These are phyloP conservation scores for Glareola pratincola DNA, from an alignment of 2,113 vertebrate genomes.

Conservation along the genomic window DNA sequence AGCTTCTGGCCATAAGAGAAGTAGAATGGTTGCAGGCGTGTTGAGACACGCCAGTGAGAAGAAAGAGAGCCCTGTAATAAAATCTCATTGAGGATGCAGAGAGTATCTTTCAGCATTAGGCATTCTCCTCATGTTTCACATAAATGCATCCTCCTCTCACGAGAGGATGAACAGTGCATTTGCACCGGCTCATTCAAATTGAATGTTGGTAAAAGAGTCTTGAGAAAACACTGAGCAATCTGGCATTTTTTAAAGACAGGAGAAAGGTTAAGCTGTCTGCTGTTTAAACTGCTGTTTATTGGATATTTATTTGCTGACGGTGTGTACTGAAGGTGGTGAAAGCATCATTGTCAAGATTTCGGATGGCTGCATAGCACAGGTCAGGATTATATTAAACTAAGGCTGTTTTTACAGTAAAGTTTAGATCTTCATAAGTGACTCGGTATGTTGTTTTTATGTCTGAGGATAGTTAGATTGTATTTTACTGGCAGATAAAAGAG, in stretches of 20 bases:
- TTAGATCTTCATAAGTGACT: background rate
- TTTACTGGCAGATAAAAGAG: constrained; percentile 3
- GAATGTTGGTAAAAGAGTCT: constrained; percentile 73
- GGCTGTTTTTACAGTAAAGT: constrained; percentile 26
- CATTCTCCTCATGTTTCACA: constrained; percentile 83
- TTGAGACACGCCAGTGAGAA: constrained; percentile 36
- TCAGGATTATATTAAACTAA: constrained; percentile 11
- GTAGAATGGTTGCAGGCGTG: background rate
- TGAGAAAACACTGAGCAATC: constrained; percentile 65
- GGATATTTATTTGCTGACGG: constrained; percentile 62
- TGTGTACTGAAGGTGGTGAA: constrained; percentile 43
- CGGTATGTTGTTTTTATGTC: background rate
- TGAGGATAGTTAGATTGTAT: background rate
- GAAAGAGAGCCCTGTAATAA: constrained; percentile 77
- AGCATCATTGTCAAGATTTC: constrained; percentile 42
- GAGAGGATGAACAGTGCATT: constrained; percentile 66
- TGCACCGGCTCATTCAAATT: constrained; percentile 75
- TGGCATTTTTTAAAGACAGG: constrained; percentile 60
- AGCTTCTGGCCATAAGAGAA: background rate
- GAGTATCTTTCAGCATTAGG: constrained; percentile 73
- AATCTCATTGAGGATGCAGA: constrained; percentile 79
- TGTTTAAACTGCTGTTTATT: constrained; percentile 43
- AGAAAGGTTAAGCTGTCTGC: constrained; percentile 67
- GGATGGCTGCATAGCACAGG: constrained; percentile 53
- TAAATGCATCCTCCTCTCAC: constrained; percentile 74